Base-by-base conservation (phyloP, 2,888 invertebrate genomes). In the Pocota personata region DNA sequence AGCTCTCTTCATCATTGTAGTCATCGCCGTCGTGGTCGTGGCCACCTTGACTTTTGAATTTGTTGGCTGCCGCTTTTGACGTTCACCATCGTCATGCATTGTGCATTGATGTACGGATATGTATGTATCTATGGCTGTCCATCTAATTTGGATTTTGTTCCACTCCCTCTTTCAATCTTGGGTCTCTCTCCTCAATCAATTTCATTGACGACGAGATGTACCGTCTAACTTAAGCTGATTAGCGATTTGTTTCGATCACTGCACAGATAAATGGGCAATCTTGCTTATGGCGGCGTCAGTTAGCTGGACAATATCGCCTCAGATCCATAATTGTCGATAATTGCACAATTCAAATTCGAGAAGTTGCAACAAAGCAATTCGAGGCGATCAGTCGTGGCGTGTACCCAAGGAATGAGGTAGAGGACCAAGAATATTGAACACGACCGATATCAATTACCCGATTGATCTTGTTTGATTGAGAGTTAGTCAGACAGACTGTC, bases 381-480 rank as follows among this genome's bases (percentile, higher is more conserved):
- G 80, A 10, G 73, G 58, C 48, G 75, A 57, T 67, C 52, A 6
- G 12, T 32, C 40, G 5, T 4, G 4, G 24, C n/a, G n/a, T n/a
- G n/a, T n/a, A n/a, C 35, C 57, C 5, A n/a, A 30, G 46, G 43
- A 16, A 43, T 16, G 16, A 27, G n/a, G 64, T 12, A 5, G 69
- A 57, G 71, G 64, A 77, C 27, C 57, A 64, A 57, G 64, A 37
- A 67, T n/a, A n/a, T 55, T 21, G 67, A 62, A 79, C 80, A 86
- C 66, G 76, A 86, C 76, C 76, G 67, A 82, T 82, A 86, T 76
- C 86, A 72, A 86, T 86, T 86, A 86, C 76, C 55, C 82, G 82
- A 86, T 82, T 86, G 86, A 86, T 86, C 86, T 86, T 82, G 35
- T 86, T 86, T 86, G 86, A 86, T 86, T 77, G 82, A 82, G 62